Evolutionary conservation across 2,888 invertebrate genomes (phyloP), one percentile per base, ranked within the genome.

Genomic region (Notocelia uddmanniana): DNA sequence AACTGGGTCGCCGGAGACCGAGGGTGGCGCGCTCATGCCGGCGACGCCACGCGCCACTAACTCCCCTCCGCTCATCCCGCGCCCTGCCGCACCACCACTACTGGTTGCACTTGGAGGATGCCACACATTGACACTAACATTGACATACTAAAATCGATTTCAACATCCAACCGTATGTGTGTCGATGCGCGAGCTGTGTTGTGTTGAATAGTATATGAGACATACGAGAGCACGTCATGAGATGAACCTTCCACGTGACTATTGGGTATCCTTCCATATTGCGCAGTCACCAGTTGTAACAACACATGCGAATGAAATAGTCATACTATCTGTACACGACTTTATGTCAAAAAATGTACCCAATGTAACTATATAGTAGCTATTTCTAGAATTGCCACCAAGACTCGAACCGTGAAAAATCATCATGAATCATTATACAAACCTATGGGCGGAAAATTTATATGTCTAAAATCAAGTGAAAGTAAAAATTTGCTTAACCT

Each of bases 31-130:
- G 48, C 81, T 82, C 82, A 50, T 81, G 77, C 81, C 80, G 75
- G 79, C 72, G 55, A 74, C 75, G 77, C 79, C 82, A 88, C 87
- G 90, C 90, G 81, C 85, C 85, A 83, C 80, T 88, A 83, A 78
- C 78, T 81, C 74, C 78, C 67, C 19, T 50, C 18, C 18, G 18
- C 70, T n/a, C n/a, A 3, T n/a, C 3, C 45, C 45, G 45, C 45
- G n/a, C 45, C n/a, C n/a, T 45, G 45, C 45, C 3, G 3, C n/a
- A 45, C 31, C 19, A 6, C 9, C 54, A 21, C n/a, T 37, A 48
- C 48, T 31, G 54, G 68, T 55, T 55, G 31, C 55, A 55, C 15
- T 18, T 1, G 11, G 68, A 34, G 50, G 31, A 58, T 58, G 26
- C 26, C 18, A 18, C 50, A 52, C 68, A 59, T 58, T 45, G 57